These are phyloP conservation scores for Etheostoma cragini DNA, from an alignment of 2,113 vertebrate species.

Conservation along the genomic window DNA sequence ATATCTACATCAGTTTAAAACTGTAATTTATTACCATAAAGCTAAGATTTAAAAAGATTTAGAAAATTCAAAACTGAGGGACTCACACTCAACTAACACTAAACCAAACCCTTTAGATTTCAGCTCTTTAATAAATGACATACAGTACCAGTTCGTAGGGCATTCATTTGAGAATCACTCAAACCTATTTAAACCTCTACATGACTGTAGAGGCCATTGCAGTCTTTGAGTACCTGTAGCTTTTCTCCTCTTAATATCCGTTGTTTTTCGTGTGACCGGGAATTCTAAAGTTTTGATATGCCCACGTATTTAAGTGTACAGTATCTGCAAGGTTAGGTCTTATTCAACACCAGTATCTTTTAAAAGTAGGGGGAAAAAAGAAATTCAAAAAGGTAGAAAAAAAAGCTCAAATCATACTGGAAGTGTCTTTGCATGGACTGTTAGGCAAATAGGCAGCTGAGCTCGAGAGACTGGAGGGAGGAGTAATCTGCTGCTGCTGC, in stretches of 20 bases:
- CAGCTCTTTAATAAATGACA: not conserved
- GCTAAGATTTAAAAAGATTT: not conserved
- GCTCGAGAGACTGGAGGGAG: conserved; percentile 30
- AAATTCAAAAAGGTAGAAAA: not conserved
- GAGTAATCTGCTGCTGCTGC: conserved; percentile 46
- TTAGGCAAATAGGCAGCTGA: conserved; percentile 34
- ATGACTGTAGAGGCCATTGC: not conserved
- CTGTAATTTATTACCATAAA: not conserved
- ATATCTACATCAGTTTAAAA: not conserved
- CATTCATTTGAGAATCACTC: not conserved
- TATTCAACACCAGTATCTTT: not conserved
- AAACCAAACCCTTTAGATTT: not conserved
- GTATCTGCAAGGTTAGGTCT: not conserved
- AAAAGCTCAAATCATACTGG: conserved; percentile 1
- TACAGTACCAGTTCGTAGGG: not conserved
- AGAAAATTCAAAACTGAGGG: not conserved
- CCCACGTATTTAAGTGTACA: not conserved
- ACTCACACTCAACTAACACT: not conserved
- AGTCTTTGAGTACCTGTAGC: not conserved
- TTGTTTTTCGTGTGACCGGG: not conserved
- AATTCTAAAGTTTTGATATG: not conserved
- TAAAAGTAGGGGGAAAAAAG: not conserved
- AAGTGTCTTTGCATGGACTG: conserved; percentile 13
- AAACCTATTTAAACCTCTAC: not conserved
- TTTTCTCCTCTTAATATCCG: not conserved